Base-by-base conservation (phyloP, 1,140 invertebrate genomes). In the Drosophila chauvacae region DNA sequence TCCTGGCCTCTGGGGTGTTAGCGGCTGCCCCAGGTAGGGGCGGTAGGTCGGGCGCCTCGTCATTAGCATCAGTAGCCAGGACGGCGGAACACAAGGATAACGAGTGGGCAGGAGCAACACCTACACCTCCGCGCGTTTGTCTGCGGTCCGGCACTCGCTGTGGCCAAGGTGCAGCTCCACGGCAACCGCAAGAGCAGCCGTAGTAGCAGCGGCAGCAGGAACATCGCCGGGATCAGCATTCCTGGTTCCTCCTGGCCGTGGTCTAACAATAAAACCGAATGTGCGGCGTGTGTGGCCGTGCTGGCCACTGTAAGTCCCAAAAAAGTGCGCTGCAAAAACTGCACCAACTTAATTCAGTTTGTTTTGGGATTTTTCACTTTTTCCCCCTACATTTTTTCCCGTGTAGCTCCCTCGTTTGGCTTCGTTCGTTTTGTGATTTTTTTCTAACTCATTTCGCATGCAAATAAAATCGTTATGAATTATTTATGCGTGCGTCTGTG, bases 391-490 rank as follows among this genome's bases (percentile, higher is more conserved):
- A 37, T 39, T 76, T 77, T 66, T 77, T 77, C 44, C 16, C 7
- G 71, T 76, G 72, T 76, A 55, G 48, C 48, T 33, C 50, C 28
- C 50, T 18, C 50, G 56, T 47, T 74, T 26, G 37, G 35, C 35
- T 20, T 53, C 56, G 33, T 64, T 81, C 51, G 57, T 59, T 55
- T 60, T 41, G 55, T 2, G 7, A 63, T 60, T 80, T 86, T 80
- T 76, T 86, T 81, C 75, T 79, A 90, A 78, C 85, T 88, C 85
- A 88, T 88, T 88, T 88, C 63, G 81, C 61, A 90, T 88, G 84
- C 85, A 88, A 88, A 88, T 88, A 88, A 88, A 84, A 90, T 80
- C 58, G 84, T 72, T 81, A 90, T 88, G 84, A 88, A 88, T 88
- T 88, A 88, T 88, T 88, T 88, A 88, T 90, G 77, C 73, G 61